Base-by-base conservation (phyloP, 2,113 vertebrate genomes). In the Cryptoleucopteryx plumbea region DNA sequence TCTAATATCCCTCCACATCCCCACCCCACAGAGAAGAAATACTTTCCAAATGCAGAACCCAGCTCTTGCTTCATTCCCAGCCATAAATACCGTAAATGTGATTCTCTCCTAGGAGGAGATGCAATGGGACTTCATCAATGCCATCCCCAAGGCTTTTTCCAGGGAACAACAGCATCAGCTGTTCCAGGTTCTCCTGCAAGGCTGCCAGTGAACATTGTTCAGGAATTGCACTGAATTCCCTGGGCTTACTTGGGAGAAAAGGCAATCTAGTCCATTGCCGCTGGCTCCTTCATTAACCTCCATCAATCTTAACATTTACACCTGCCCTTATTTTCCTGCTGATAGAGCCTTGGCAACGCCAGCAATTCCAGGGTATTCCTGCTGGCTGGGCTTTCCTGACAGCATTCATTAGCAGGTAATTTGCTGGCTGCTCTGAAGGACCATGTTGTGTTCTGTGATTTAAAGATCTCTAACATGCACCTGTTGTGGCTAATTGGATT, bases 401-500 rank as follows among this genome's bases (percentile, higher is more conserved):
- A 88, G 31, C 29, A 70, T 61, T 73, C 91, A 93, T 96, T 65
- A 95, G 23, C 32, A 96, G 59, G 72, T 58, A 63, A 90, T 97
- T 97, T 93, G 55, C 94, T 71, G 36, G 29, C 82, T 93, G 66
- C 72, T 93, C 53, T 83, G 45, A 95, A 80, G 38, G 81, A 74
- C 58, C 36, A 7, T 11, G 86, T 82, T 93, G 38, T 42, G 38
- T 77, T 95, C 72, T 38, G 56, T 50, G 75, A 56, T 53, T 94
- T 92, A 67, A 72, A 96, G 72, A 43, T 87, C 40, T 95, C 88
- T 75, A 65, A 55, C 38, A 48, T 32, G 70, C 66, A 82, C 68
- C 65, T 92, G 27, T 88, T 40, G n/a, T 55, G 31, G 32, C 38
- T 92, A 97, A 92, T 40, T 95, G 80, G 94, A 96, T 95, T 94